A percentile compares a stretch with the other conserved stretches of the same genome.
Conservation (phyloP, 2,888 invertebrate species). For the Petrophora chlorosata region DNA sequence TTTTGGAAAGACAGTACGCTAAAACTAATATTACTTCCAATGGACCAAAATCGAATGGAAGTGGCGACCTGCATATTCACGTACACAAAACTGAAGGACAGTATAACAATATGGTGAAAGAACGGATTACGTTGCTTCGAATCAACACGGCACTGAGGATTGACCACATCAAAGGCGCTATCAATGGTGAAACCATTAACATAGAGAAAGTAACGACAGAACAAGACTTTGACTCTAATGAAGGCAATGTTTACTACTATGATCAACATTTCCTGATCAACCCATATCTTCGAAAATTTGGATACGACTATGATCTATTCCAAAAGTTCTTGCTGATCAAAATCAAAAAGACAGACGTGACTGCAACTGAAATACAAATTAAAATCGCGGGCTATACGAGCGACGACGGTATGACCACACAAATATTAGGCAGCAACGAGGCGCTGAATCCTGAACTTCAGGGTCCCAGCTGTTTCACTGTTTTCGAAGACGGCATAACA, state of each 20-base stretch:
- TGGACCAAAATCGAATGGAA: constrained; percentile 51
- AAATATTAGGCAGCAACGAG: constrained; percentile 44
- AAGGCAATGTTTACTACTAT: constrained; percentile 59
- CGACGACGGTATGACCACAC: constrained; percentile 32
- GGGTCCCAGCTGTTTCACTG: constrained; percentile 48
- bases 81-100: constrained; percentile 61
- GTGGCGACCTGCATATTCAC: constrained; percentile 54
- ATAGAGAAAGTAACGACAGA: constrained; percentile 51
- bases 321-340: constrained; percentile 66
- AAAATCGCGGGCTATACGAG: constrained; percentile 62
- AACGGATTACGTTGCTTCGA: constrained; percentile 62
- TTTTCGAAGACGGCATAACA: constrained; percentile 44
- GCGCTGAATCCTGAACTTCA: constrained; percentile 37
- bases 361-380: constrained; percentile 55
- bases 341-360: constrained; percentile 58
- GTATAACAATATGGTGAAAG: constrained; percentile 57
- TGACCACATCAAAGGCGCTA: constrained; percentile 52
- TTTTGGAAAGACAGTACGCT: constrained; percentile 52
- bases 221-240: constrained; percentile 51
- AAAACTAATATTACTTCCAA: constrained; percentile 54
- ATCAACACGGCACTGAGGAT: constrained; percentile 57
- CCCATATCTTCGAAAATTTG: constrained; percentile 54
- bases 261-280: constrained; percentile 58
- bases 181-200: constrained; percentile 54
- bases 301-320: constrained; percentile 30